Conservation (phyloP, 2,888 invertebrate species). For the Chydorus sphaericus region DNA sequence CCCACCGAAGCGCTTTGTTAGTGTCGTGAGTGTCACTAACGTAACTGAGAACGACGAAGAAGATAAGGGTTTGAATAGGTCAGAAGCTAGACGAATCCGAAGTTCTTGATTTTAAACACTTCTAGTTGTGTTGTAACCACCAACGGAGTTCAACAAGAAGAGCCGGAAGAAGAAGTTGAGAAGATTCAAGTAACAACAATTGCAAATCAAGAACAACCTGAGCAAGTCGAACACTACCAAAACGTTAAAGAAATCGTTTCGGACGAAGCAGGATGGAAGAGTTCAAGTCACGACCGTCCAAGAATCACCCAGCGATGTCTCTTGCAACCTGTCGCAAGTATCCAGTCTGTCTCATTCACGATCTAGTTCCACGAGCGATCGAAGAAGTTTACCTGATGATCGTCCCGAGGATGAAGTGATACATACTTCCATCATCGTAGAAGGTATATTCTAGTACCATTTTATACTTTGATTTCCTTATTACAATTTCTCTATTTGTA, state of each 20-base stretch:
- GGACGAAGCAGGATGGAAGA: neutral
- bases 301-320: conserved; percentile 16
- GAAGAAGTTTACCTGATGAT: neutral
- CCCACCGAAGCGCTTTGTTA: conserved; percentile 15
- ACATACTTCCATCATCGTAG: neutral
- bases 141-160: neutral
- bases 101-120: conserved; percentile 52
- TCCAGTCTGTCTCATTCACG: conserved; percentile 15
- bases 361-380: neutral
- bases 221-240: neutral
- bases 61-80: conserved; percentile 30
- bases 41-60: conserved; percentile 9
- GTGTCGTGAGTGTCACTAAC: conserved; percentile 20
- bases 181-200: neutral
- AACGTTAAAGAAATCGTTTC: neutral
- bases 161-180: neutral
- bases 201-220: neutral
- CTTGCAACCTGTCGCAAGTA: conserved; percentile 18
- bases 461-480: neutral
- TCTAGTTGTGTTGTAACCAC: conserved; percentile 8
- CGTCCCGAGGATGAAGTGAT: neutral
- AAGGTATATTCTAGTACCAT: neutral
- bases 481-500: neutral
- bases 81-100: conserved; percentile 73
- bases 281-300: neutral